Evolutionary conservation across 2,113 vertebrate genomes (phyloP), one percentile per base, ranked within the genome.

Genomic region (Monarcha castaneiventris): DNA sequence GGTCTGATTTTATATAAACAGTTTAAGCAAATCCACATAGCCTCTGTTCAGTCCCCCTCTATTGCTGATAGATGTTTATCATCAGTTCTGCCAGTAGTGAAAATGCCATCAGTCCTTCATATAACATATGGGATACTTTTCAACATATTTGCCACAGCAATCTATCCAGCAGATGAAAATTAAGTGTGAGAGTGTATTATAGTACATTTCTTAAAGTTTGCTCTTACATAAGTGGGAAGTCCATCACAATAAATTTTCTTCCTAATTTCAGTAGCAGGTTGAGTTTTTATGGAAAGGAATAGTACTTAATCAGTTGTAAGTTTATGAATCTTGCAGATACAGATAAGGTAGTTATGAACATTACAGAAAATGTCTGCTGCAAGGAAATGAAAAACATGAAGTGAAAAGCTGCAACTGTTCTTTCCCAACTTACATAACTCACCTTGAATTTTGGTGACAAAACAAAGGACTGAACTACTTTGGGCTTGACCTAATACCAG

Each of bases 61-160:
- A 4, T 32, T 89, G 63, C 90, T 92, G 86, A 59, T 63, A 83
- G 63, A 58, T 84, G 48, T 84, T 97, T 86, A 78, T 81, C 72
- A 59, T 74, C 88, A 74, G 48, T 71, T 63, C 76, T 94, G 73
- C 76, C 55, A 81, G 79, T 17, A 87, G 48, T 81, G 73, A 80
- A 92, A 94, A 93, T 89, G 64, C 68, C 30, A 67, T 93, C 76
- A 48, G n/a, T 74, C 79, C 83, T 90, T 92, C 79, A 22, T 63
- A 43, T 30, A 93, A 90, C 59, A 83, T 62, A 43, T 62, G 79
- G 72, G 54, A 77, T 58, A 51, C 20, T 95, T 94, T 92, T 75
- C 64, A 89, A 48, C 6, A 0, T 86, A 71, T 89, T 89, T 96
- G 82, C 61, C 80, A 17, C 17, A 61, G 52, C 56, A 92, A 15